Base-by-base conservation (phyloP, 2,113 vertebrate species). In the Tringa solitaria region DNA sequence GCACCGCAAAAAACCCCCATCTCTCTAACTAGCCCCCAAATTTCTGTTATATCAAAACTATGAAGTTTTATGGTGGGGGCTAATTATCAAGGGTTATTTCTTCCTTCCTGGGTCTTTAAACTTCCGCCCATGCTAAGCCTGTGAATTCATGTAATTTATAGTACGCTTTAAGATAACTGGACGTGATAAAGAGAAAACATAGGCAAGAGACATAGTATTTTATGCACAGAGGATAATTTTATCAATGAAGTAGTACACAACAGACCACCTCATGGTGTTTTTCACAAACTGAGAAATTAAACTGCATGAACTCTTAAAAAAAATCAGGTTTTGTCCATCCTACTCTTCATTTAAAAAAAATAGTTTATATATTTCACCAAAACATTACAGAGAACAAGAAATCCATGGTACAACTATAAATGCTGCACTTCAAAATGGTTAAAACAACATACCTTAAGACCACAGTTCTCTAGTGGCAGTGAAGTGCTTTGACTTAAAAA, bases 21-120 rank as follows among this genome's bases (percentile, higher is more conserved):
- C 5, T 46, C 23, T 45, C 74, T 67, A 89, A 64, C 20, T 39
- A 93, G 45, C 4, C 24, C 33, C 23, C 69, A 88, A 22, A 91
- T 73, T 96, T 95, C 83, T 95, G 39, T 77, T 84, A 81, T 80
- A 79, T 78, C 56, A 87, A 77, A 96, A 56, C 74, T 33, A 84
- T 75, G 67, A 96, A 98, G 85, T 87, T 91, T 85, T 92, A 96
- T 69, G 84, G 85, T 96, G 92, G 91, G 97, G 97, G 75, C 57
- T 89, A 96, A 97, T 98, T 97, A 96, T 59, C 43, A 78, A 92
- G 93, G 7, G 86, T 93, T 96, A 89, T 30, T 79, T 95, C 95
- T 93, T 94, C n/a, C 45, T 89, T 95, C 68, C 68, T 27, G 6
- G 41, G 61, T 63, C 89, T 98, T 97, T 86, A 93, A 97, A 96